Evolutionary conservation across 2,113 vertebrate genomes (phyloP).

Genomic region (Pao palembangensis): DNA sequence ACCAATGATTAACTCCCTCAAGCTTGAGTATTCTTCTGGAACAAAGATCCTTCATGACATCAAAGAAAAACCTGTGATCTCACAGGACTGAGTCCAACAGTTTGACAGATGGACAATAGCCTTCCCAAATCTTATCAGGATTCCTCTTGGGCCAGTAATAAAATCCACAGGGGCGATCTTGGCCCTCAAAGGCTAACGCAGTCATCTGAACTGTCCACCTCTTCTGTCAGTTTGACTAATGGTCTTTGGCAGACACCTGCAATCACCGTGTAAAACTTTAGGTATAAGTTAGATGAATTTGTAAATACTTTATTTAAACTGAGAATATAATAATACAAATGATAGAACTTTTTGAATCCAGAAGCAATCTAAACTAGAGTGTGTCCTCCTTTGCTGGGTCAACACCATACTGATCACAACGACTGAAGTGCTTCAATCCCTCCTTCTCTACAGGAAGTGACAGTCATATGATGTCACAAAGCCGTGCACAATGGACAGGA

Average conservation of each 20-base stretch:
- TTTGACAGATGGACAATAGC: slow-evolving; percentile 51
- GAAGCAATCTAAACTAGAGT: no score
- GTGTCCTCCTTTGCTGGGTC: no score
- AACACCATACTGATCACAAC: not conserved
- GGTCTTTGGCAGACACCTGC: slow-evolving; percentile 10
- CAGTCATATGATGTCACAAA: slow-evolving; percentile 25
- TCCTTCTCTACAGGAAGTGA: slow-evolving; percentile 40
- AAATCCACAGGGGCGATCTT: slow-evolving; percentile 23
- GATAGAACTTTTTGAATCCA: no score
- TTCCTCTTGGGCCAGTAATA: slow-evolving; percentile 48
- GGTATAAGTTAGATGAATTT: slow-evolving; percentile 1
- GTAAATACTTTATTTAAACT: no score
- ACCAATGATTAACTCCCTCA: not conserved
- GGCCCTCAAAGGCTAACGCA: slow-evolving; percentile 2
- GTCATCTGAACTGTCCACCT: slow-evolving; percentile 15
- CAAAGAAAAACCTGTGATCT: slow-evolving; percentile 19
- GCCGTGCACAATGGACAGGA: slow-evolving; percentile 12
- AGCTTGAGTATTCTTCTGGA: not conserved
- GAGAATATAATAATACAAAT: no score
- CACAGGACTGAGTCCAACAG: slow-evolving; percentile 7
- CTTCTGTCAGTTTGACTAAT: slow-evolving; percentile 23
- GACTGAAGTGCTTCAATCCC: no score
- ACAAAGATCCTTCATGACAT: slow-evolving; percentile 12
- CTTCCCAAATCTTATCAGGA: slow-evolving; percentile 47
- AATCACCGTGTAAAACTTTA: slow-evolving; percentile 17